A percentile compares a stretch with the other conserved stretches of the same genome.
Evolutionary conservation across 2,113 vertebrate species (phyloP).

Genomic region (Oostethus manadensis): DNA sequence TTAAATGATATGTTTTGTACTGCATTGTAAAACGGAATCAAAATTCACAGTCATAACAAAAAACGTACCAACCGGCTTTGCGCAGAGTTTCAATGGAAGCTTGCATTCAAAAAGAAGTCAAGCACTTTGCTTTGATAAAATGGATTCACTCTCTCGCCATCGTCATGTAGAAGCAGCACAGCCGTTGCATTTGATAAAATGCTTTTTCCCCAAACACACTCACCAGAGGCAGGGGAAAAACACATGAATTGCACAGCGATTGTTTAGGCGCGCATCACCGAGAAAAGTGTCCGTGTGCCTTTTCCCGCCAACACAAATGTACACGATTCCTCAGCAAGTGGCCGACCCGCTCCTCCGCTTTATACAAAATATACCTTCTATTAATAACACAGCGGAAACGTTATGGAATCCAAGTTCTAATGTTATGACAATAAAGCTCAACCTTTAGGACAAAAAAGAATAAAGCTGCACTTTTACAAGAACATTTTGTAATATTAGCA

Average conservation of each 20-base stretch:
- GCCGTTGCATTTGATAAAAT: conserved; percentile 34
- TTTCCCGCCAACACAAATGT: background rate
- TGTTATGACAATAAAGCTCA: too few relatives aligned
- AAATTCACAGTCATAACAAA: conserved; percentile 65
- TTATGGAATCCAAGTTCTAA: too few relatives aligned
- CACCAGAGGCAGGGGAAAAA: background rate
- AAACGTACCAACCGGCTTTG: background rate
- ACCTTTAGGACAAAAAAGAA: too few relatives aligned
- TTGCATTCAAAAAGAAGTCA: background rate
- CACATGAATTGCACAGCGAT: conserved; percentile 7
- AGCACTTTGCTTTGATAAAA: conserved; percentile 21
- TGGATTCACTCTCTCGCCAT: conserved; percentile 19
- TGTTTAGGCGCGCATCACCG: background rate
- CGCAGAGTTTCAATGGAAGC: background rate
- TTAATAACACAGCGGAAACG: too few relatives aligned
- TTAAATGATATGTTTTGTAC: background rate
- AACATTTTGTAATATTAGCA: too few relatives aligned
- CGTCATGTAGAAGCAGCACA: conserved; percentile 20
- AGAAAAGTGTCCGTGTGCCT: background rate
- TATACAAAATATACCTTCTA: too few relatives aligned
- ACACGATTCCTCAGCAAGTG: background rate
- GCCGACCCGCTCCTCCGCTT: background rate
- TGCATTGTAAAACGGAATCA: background rate
- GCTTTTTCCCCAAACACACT: background rate
- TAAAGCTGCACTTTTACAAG: too few relatives aligned